A percentile compares a stretch with the other conserved stretches of the same genome.
These are phyloP conservation scores for Apoda limacodes DNA, from an alignment of 2,888 invertebrate species.

Conservation along the genomic window DNA sequence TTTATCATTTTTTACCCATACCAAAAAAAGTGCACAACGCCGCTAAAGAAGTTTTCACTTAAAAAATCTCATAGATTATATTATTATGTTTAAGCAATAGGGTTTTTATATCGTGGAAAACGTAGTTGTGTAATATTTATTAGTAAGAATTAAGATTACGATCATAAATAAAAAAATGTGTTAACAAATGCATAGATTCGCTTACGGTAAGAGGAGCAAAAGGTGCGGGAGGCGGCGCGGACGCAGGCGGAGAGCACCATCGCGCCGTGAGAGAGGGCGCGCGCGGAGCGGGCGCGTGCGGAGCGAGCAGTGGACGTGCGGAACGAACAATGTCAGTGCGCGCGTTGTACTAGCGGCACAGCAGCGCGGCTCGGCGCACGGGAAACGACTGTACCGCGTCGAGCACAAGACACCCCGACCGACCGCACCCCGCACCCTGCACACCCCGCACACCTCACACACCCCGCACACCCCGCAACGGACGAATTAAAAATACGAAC, in stretches of 20 bases:
- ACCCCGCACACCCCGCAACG: constrained; percentile 30
- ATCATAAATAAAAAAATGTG: no score
- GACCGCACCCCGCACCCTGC: constrained; percentile 17
- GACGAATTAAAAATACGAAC: constrained; percentile 56
- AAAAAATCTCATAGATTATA: no score
- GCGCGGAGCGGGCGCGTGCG: constrained; percentile 9
- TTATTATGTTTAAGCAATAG: no score
- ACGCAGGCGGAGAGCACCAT: constrained; percentile 61
- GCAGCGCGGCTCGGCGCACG: constrained; percentile 12
- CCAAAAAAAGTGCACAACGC: no score
- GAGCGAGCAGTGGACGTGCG: constrained; percentile 9
- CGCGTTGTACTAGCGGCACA: constrained; percentile 11
- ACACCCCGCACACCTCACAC: constrained; percentile 14
- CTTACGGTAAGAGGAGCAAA: constrained; percentile 55
- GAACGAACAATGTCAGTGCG: constrained; percentile 2
- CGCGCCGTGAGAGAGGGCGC: constrained; percentile 14
- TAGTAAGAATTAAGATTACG: no score
- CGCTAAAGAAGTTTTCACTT: no score
- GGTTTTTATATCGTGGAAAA: no score
- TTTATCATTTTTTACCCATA: no score
- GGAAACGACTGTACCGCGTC: constrained; percentile 14
- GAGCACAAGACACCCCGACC: constrained; percentile 17
- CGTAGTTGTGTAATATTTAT: no score
- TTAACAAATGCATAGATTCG: no score
- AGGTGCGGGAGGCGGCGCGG: constrained; percentile 45